phyloP scores from a whole-genome alignment of 2,113 vertebrate species.

The Otis tarda region DNA sequence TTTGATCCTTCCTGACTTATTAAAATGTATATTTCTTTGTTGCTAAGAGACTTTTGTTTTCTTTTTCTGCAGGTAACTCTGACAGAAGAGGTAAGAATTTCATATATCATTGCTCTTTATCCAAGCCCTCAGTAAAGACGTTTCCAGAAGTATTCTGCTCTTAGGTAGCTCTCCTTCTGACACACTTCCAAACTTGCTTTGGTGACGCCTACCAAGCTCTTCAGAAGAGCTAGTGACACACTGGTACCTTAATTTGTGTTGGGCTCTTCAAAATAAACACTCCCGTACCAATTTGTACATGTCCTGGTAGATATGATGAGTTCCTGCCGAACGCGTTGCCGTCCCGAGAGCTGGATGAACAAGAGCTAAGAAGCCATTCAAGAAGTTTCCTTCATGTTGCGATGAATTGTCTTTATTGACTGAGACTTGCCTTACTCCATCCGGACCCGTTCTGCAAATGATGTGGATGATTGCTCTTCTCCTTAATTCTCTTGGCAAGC shows the following conservation, averaged over 20 bases:
- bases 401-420: not conserved
- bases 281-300: not conserved
- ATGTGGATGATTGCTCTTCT: not conserved
- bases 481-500: not conserved
- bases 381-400: not conserved
- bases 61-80: slow-evolving; percentile 73
- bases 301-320: not conserved
- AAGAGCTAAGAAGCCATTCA: not conserved
- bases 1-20: slow-evolving; percentile 33
- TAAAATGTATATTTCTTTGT: slow-evolving; percentile 1
- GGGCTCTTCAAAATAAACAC: not conserved
- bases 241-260: not conserved
- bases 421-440: not conserved
- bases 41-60: slow-evolving; percentile 65
- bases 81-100: slow-evolving; percentile 75
- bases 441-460: not conserved
- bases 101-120: not conserved
- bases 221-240: not conserved
- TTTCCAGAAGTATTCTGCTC: not conserved
- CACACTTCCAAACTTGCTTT: not conserved
- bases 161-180: not conserved
- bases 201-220: not conserved
- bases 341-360: not conserved
- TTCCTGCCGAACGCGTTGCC: not conserved
- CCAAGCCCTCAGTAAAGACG: not conserved